A percentile compares a stretch with the other conserved stretches of the same genome.
Conservation (phyloP, 2,797 vertebrate species). For the Cephalopachus bancanus region DNA sequence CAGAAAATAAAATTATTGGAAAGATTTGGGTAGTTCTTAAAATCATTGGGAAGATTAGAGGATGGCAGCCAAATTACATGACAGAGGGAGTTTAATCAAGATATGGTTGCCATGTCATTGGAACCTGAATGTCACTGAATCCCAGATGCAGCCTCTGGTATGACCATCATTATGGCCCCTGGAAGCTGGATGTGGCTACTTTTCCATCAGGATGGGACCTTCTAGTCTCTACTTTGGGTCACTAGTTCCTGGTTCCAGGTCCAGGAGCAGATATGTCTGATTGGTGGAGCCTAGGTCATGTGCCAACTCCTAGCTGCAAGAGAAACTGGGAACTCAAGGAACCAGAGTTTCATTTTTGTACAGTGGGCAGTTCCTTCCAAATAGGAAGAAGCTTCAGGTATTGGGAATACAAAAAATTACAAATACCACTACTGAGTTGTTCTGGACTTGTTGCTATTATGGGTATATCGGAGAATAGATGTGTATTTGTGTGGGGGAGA, state of each 20-base stretch:
- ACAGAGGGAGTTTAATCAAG: not conserved
- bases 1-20: slow-evolving; percentile 29
- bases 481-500: not conserved
- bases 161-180: not conserved
- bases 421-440: not conserved
- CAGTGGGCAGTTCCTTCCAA: not conserved
- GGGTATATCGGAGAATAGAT: not conserved
- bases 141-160: not conserved
- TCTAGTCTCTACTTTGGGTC: not conserved
- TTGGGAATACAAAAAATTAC: not conserved
- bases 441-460: not conserved
- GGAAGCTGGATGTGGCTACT: not conserved
- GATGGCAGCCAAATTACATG: not conserved
- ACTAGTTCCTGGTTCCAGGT: not conserved
- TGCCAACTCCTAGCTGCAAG: not conserved
- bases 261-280: not conserved
- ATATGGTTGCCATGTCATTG: not conserved
- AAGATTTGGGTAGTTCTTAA: not conserved
- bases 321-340: not conserved
- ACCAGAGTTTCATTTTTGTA: not conserved
- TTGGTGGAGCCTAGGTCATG: not conserved
- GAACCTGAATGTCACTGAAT: not conserved
- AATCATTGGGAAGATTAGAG: not conserved
- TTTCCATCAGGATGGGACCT: not conserved
- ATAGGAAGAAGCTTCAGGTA: not conserved